A percentile compares a stretch with the other conserved stretches of the same genome.
Evolutionary conservation across 2,113 vertebrate genomes (phyloP).

Genomic region (Ifrita kowaldi): DNA sequence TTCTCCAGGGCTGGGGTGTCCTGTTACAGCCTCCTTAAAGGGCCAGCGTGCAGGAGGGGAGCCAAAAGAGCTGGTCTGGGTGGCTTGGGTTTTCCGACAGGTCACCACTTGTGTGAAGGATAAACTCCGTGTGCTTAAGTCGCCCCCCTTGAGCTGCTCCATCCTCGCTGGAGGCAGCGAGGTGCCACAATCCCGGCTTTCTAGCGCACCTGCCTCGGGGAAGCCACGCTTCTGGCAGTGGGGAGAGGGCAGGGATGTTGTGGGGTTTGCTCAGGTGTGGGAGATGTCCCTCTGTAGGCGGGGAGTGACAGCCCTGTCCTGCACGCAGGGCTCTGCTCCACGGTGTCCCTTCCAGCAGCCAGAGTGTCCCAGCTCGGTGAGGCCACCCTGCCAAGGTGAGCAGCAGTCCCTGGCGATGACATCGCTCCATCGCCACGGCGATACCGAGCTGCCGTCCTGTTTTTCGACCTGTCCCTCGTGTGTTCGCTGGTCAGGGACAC

Average conservation of each 20-base stretch:
- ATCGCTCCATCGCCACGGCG: rapidly evolving
- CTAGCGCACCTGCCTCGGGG: background rate
- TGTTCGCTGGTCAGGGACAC: rapidly evolving
- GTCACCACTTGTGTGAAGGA: constrained; percentile 56
- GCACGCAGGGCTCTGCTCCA: background rate
- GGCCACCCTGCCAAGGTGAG: background rate
- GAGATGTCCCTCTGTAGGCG: background rate
- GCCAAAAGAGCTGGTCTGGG: constrained; percentile 4
- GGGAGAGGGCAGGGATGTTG: background rate
- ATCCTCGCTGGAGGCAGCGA: background rate
- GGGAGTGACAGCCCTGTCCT: background rate
- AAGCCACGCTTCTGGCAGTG: background rate
- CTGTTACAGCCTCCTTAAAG: constrained; percentile 84
- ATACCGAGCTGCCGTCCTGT: rapidly evolving
- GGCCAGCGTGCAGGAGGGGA: constrained; percentile 51
- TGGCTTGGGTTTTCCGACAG: constrained; percentile 21
- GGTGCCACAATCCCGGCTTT: background rate
- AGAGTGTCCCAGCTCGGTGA: background rate
- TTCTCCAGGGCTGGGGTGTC: constrained; percentile 73
- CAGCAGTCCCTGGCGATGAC: background rate
- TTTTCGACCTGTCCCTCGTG: rapidly evolving
- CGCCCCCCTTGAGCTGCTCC: background rate
- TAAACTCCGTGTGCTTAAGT: background rate
- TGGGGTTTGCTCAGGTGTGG: background rate
- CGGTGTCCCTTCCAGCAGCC: background rate